Evolutionary conservation across 2,797 vertebrate species (phyloP), one percentile per base, ranked within the genome.

Genomic region (Pogoniulus pusillus): DNA sequence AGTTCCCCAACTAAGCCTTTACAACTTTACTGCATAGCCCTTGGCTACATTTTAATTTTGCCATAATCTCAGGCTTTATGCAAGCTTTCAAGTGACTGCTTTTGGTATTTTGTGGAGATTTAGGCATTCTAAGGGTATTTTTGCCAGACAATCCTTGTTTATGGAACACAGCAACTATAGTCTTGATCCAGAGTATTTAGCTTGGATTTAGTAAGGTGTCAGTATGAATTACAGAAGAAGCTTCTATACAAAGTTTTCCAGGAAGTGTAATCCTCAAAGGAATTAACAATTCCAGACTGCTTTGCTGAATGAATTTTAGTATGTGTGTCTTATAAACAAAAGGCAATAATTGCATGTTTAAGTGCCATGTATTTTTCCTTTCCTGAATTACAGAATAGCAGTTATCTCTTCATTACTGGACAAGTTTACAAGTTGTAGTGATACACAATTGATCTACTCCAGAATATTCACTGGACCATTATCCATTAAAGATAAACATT

Each of bases 141-240:
- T 92, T 90, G 71, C 17, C 57, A 74, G 57, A 32, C 10, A 43
- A 32, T 64, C 9, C 34, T 72, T 90, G 16, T 81, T 86, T 68
- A 78, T 45, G 66, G 59, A 82, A 82, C 3, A 3, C 18, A 86
- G 37, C 55, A 78, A n/a, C 35, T 73, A 11, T 58, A n/a, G 19
- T 84, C 57, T 63, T 78, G n/a, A 77, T 89, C 30, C n/a, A 68
- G 78, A 91, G 4, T 53, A 85, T 87, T 93, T 85, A 72, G 13
- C 57, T 91, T 57, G 73, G 53, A 87, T 84, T 64, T 92, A 76
- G 32, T 63, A 84, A 91, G 65, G 43, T 91, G 65, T 77, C 59
- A 94, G 22, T 70, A 73, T 81, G 43, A 84, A 90, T 90, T 84
- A 86, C 49, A 66, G 82, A 75, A 77, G 17, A 79, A 74, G 41